Percentiles rank a stretch among this genome's conserved stretches.
Conservation (phyloP, 1,140 invertebrate genomes). For the Drosophila punjabiensis region DNA sequence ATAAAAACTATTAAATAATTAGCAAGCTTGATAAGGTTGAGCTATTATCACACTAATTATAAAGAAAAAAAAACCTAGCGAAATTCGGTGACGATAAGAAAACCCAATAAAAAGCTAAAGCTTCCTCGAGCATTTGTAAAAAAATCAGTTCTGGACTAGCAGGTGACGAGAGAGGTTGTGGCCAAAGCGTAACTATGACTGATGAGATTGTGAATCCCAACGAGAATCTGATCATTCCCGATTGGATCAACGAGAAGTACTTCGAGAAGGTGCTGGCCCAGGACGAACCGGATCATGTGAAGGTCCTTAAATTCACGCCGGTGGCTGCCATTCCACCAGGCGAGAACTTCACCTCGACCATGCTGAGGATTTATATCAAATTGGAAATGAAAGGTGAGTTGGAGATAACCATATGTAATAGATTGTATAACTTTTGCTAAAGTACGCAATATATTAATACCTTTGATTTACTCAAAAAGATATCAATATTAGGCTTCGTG, state of each 20-base stretch:
- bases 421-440: neutral
- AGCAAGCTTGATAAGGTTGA: neutral
- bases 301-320: conserved; percentile 62
- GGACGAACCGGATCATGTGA: conserved; percentile 76
- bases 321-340: conserved; percentile 71
- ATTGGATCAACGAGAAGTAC: conserved; percentile 86
- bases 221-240: conserved; percentile 69
- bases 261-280: conserved; percentile 83
- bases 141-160: conserved; percentile 15
- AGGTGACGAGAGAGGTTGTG: conserved; percentile 2
- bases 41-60: conserved; percentile 4
- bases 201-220: conserved; percentile 72
- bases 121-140: neutral
- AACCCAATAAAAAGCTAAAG: conserved; percentile 18
- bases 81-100: conserved; percentile 20
- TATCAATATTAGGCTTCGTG: neutral
- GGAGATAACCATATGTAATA: neutral
- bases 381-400: conserved; percentile 68
- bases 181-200: conserved; percentile 13
- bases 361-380: conserved; percentile 69
- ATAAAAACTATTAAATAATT: neutral
- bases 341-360: conserved; percentile 74
- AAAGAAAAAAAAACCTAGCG: neutral
- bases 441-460: neutral
- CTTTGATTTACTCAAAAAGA: neutral